phyloP scores from a whole-genome alignment of 2,113 vertebrate genomes.

The Acanthisitta chloris region DNA sequence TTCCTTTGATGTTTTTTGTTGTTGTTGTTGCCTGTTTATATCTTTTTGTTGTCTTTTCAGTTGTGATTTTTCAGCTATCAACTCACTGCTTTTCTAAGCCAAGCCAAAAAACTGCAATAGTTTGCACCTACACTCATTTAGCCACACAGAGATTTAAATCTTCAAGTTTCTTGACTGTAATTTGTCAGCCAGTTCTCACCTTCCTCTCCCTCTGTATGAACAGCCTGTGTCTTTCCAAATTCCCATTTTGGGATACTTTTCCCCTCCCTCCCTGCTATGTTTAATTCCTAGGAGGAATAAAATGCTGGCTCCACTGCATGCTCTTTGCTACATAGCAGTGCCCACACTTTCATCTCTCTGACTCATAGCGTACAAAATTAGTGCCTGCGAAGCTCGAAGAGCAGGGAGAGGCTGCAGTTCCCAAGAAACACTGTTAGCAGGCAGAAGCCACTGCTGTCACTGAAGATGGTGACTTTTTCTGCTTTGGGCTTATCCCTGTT shows the following conservation, averaged over 20 bases:
- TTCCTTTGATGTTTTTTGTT: not conserved
- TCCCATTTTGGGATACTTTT: constrained; percentile 5
- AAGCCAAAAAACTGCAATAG: constrained; percentile 2
- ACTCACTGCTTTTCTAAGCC: not conserved
- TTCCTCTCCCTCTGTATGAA: constrained; percentile 43
- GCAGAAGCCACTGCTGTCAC: not conserved
- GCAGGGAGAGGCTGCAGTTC: constrained; percentile 15
- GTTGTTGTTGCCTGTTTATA: not conserved
- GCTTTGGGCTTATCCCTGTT: not conserved
- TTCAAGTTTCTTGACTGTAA: not conserved
- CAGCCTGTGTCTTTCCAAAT: constrained; percentile 46
- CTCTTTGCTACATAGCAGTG: constrained; percentile 36
- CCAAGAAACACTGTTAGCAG: constrained; percentile 22
- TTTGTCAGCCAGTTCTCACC: constrained; percentile 13
- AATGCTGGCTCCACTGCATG: not conserved
- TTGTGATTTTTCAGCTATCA: constrained; percentile 21
- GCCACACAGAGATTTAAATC: constrained; percentile 15
- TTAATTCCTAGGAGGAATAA: constrained; percentile 35
- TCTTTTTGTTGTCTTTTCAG: not conserved
- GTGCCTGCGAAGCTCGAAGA: not conserved
- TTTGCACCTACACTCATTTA: constrained; percentile 16
- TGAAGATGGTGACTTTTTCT: not conserved
- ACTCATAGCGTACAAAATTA: constrained; percentile 39
- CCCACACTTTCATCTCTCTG: constrained; percentile 45
- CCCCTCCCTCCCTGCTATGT: not conserved